Evolutionary conservation across 2,888 invertebrate genomes (phyloP).

Genomic region (Idaea straminata): DNA sequence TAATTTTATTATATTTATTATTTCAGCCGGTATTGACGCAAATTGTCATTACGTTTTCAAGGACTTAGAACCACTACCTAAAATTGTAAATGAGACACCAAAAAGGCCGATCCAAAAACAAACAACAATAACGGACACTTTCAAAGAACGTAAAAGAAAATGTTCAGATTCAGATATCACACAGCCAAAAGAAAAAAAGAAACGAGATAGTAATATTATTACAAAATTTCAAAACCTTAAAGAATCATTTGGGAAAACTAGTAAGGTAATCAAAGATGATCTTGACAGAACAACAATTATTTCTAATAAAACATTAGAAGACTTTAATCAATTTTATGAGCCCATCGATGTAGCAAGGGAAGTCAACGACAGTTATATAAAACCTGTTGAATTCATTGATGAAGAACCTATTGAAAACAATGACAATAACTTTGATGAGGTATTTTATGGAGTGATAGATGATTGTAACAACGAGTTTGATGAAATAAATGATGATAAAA

Average conservation of each 20-base stretch:
- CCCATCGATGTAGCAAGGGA: too few species aligned
- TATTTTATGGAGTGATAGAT: constrained; percentile 15
- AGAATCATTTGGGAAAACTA: constrained; percentile 48
- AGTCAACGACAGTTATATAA: background rate
- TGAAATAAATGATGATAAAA: constrained; percentile 46
- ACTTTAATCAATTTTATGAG: constrained; percentile 6
- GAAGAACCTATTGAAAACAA: too few species aligned
- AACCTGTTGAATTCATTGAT: too few species aligned
- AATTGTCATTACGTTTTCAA: constrained; percentile 58
- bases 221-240: constrained; percentile 54
- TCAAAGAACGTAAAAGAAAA: constrained; percentile 59
- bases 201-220: constrained; percentile 51
- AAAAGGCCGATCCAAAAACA: constrained; percentile 30
- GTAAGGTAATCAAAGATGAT: constrained; percentile 42
- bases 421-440: constrained; percentile 8
- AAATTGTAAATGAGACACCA: constrained; percentile 6
- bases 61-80: constrained; percentile 35
- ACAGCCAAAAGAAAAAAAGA: constrained; percentile 61
- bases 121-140: constrained; percentile 46
- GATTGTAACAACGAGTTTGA: constrained; percentile 31
- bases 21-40: constrained; percentile 78
- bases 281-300: constrained; percentile 31
- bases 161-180: constrained; percentile 33
- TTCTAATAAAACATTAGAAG: constrained; percentile 33
- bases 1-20: constrained; percentile 9